Evolutionary conservation across 2,113 vertebrate species (phyloP), one percentile per base, ranked within the genome.

Genomic region (Eurystomus gularis): DNA sequence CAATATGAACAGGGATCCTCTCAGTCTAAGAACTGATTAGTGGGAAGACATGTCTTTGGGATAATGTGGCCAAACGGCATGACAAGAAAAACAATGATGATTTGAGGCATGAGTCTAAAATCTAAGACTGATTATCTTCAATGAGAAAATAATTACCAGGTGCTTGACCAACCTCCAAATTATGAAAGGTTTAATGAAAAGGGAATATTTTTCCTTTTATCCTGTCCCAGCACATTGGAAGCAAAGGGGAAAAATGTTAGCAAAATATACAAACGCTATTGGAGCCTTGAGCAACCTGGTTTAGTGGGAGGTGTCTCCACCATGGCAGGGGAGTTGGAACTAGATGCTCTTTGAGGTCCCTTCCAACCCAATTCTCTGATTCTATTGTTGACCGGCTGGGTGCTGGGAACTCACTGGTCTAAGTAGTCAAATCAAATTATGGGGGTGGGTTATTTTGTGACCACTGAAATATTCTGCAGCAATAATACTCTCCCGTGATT

Each of bases 91-190:
- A 29, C 37, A 24, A n/a, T 6, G 61, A 65, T 72, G 40, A 42
- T 84, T 54, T 1, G 3, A 86, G 42, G 54, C 58, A 23, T 17
- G 65, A 66, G 9, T 33, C 66, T 96, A 64, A 87, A 87, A 68
- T 48, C 61, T n/a, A 88, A 78, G 57, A 51, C 13, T 65, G 46
- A 73, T 92, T 93, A 61, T 72, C 64, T 61, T 71, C 54, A 65
- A 83, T 35, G 52, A 85, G 76, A 82, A 88, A 94, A 85, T 78
- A 94, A 94, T 90, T 68, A 82, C 58, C 48, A 71, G 26, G 84
- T 87, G 54, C 55, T 94, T 86, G 73, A 88, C 28, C 40, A 66
- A 24, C 20, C 37, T 90, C 77, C 44, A 83, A 68, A 79, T 70
- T 57, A 55, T 44, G 15, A 86, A 68, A 49, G 33, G 17, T 40